Evolutionary conservation across 2,888 invertebrate genomes (phyloP).

Genomic region (Torymus aiolomorphi): DNA sequence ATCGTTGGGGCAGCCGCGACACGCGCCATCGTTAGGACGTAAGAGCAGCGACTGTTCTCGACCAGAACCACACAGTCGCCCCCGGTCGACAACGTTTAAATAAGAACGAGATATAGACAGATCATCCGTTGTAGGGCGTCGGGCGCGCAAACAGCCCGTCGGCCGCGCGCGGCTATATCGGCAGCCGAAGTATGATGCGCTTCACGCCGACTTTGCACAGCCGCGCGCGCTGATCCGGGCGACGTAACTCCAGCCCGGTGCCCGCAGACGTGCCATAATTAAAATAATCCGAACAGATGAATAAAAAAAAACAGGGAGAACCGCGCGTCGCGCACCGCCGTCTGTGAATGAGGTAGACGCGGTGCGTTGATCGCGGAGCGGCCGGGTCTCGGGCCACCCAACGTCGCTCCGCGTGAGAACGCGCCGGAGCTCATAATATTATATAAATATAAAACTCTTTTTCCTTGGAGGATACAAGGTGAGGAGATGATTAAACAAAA

Average conservation of each 20-base stretch:
- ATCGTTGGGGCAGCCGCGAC: conserved; percentile 53
- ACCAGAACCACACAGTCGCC: neutral
- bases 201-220: too few relatives aligned
- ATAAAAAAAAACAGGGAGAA: neutral
- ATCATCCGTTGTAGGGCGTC: too few relatives aligned
- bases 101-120: too few relatives aligned
- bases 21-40: conserved; percentile 52
- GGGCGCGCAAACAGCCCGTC: too few relatives aligned
- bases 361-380: conserved; percentile 46
- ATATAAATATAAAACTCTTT: too few relatives aligned
- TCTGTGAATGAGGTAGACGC: too few relatives aligned
- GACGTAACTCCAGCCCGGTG: conserved; percentile 57
- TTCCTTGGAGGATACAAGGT: too few relatives aligned
- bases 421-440: too few relatives aligned
- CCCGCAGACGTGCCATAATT: conserved; percentile 73
- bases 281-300: conserved; percentile 52
- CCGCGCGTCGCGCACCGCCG: too few relatives aligned
- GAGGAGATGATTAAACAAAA: conserved; percentile 26
- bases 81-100: too few relatives aligned
- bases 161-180: too few relatives aligned
- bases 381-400: conserved; percentile 60
- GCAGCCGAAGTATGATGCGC: too few relatives aligned
- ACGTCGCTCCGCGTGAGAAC: conserved; percentile 57
- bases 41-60: neutral
- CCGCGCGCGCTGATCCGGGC: conserved; percentile 21